Evolutionary conservation across 2,113 vertebrate genomes (phyloP).

Genomic region (Anas platyrhynchos): DNA sequence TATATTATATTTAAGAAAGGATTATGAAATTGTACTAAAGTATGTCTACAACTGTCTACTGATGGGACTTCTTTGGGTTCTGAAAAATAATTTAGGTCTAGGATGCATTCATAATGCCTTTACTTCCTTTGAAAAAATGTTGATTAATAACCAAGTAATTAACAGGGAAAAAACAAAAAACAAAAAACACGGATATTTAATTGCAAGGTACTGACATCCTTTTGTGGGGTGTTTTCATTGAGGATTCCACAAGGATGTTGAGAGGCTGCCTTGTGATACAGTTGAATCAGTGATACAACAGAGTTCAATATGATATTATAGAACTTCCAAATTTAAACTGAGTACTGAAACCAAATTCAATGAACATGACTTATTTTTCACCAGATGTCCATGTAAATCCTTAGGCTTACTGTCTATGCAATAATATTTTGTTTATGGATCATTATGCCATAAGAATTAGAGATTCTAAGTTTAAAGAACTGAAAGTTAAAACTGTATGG

Average conservation of each 20-base stretch:
- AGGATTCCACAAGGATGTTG: neutral
- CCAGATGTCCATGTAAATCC: neutral
- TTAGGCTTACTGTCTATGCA: neutral
- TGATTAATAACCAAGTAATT: neutral
- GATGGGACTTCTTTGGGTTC: neutral
- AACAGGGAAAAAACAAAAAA: neutral
- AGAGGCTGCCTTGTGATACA: neutral
- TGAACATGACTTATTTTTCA: neutral
- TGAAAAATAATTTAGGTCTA: neutral
- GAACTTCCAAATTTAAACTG: neutral
- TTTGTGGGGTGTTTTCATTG: neutral
- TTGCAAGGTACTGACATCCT: neutral
- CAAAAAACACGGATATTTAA: neutral
- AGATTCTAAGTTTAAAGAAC: neutral
- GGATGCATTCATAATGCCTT: neutral
- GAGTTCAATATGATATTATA: neutral
- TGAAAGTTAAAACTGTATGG: neutral
- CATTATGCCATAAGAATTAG: neutral
- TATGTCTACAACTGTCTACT: neutral
- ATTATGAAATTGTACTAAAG: neutral
- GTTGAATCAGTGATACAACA: accelerated
- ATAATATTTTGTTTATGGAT: neutral
- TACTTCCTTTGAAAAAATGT: neutral
- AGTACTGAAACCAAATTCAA: neutral
- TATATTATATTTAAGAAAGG: neutral